These are phyloP conservation scores for Linepithema humile DNA, from an alignment of 1,140 invertebrate genomes.

Conservation along the genomic window DNA sequence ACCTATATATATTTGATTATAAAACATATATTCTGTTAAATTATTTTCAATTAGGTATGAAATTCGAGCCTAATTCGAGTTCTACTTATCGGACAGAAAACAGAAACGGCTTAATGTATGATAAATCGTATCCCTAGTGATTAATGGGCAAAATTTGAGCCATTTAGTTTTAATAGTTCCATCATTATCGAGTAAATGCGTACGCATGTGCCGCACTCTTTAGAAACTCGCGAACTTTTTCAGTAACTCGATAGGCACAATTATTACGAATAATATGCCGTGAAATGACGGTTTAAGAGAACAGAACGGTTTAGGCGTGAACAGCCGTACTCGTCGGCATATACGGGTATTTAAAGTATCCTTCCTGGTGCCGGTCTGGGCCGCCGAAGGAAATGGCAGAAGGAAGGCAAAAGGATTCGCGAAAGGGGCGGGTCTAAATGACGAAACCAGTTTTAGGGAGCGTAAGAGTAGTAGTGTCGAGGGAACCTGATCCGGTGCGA, in stretches of 20 bases:
- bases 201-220: neutral
- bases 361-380: constrained; percentile 10
- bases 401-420: constrained; percentile 57
- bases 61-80: neutral
- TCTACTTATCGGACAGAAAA: neutral
- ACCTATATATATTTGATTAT: neutral
- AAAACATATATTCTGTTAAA: neutral
- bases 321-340: neutral
- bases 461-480: constrained; percentile 75
- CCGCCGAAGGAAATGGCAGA: constrained; percentile 16
- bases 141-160: neutral
- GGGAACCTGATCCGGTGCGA: constrained; percentile 61
- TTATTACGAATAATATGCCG: neutral
- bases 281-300: constrained; percentile 23
- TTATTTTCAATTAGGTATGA: neutral
- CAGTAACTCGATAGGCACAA: neutral
- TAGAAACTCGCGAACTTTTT: neutral
- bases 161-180: neutral
- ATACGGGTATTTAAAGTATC: constrained; percentile 66
- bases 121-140: neutral
- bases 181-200: neutral
- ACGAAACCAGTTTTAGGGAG: constrained; percentile 75
- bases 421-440: constrained; percentile 64
- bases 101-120: neutral
- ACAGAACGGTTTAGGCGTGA: neutral